phyloP scores from a whole-genome alignment of 1,140 invertebrate genomes.

The Heliconius hermathena region DNA sequence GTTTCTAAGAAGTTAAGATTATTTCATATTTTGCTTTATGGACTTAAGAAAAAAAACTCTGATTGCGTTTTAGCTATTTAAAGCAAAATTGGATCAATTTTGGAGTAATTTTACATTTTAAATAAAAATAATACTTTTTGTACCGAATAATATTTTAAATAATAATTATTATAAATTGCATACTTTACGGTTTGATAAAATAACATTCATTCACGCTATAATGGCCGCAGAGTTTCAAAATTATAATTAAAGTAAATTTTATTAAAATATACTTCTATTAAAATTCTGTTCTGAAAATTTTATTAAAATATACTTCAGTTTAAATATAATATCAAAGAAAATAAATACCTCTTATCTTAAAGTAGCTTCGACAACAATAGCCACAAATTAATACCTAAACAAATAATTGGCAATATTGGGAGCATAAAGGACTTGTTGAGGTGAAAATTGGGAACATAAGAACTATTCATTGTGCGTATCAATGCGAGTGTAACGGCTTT shows the following conservation, averaged over 20 bases:
- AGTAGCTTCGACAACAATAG: not conserved
- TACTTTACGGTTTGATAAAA: too few relatives aligned
- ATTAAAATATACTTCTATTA: not conserved
- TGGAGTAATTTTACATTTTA: too few relatives aligned
- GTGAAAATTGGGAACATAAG: conserved; percentile 5
- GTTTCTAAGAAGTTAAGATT: not conserved
- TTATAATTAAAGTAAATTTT: too few relatives aligned
- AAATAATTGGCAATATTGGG: conserved; percentile 14
- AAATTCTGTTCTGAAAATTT: not conserved
- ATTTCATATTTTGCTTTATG: not conserved
- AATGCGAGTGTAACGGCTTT: not conserved
- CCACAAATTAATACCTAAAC: conserved; percentile 15
- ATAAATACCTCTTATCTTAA: conserved; percentile 9
- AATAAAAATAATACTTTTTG: too few relatives aligned
- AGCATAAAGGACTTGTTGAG: conserved; percentile 3
- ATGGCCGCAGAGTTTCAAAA: too few relatives aligned
- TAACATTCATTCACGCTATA: too few relatives aligned
- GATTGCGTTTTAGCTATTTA: not conserved
- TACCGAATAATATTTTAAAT: too few relatives aligned
- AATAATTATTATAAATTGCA: too few relatives aligned
- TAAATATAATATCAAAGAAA: not conserved
- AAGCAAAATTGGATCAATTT: too few relatives aligned
- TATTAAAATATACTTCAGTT: not conserved
- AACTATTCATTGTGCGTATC: conserved; percentile 7
- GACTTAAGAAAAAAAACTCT: not conserved